Base-by-base conservation (phyloP, 2,113 vertebrate species). In the Hepsetus odoe region DNA sequence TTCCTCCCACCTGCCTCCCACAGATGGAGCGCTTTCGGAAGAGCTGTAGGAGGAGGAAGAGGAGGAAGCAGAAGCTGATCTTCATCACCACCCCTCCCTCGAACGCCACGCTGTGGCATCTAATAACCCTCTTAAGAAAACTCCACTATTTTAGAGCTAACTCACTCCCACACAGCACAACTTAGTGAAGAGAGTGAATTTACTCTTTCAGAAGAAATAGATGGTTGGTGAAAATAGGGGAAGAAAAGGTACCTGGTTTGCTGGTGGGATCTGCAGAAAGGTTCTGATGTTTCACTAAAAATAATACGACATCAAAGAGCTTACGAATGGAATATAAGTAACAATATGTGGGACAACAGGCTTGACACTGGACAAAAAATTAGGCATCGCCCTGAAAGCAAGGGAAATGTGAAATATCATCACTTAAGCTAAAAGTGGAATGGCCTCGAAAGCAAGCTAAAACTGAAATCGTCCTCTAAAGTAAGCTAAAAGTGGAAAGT, bases 1-100 rank as follows among this genome's bases (percentile, higher is more conserved):
- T 80, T 40, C 72, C 49, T 72, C 81, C 81, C 72, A 79, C 81
- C 59, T 73, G 28, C 81, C 67, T 72, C 77, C 67, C 69, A 83
- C 81, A 68, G 67, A 72, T 30, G 20, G 42, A 80, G 42, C 62
- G 28, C 26, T 76, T 61, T 71, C 53, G 69, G 51, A 61, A 72
- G 72, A 53, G 55, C 65, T 80, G 81, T 26, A 72, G 67, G 81
- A 80, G 76, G 81, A 82, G 65, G 55, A 62, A 70, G 71, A 77
- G 32, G 70, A 69, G 42, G 72, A 70, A 49, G 46, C 46, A 51
- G 65, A 30, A 18, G 32, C 72, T 72, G 76, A 78, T 71, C 73
- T 80, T 75, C 77, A 72, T 76, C 76, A 44, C 61, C 46, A 49
- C 72, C 58, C 20, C 66, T 77, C 55, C 67, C 22, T 46, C 28